Evolutionary conservation across 2,113 vertebrate genomes (phyloP).

Genomic region (Verasper variegatus): DNA sequence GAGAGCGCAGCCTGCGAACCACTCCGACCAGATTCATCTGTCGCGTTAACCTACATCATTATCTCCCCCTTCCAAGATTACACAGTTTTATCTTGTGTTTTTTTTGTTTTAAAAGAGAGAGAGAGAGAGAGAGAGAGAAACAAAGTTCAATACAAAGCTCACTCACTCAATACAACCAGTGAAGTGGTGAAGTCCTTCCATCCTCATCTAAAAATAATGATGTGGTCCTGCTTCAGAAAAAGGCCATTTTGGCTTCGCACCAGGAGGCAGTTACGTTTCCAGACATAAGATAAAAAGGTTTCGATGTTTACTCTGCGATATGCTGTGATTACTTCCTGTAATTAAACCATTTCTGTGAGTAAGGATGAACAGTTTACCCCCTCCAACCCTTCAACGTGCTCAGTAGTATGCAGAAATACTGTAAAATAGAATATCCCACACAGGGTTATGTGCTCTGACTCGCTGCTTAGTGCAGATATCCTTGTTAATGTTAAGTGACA

Average conservation of each 20-base stretch:
- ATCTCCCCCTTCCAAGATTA: constrained; percentile 36
- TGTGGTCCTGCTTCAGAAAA: constrained; percentile 45
- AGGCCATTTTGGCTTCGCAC: constrained; percentile 49
- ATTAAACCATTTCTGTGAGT: neutral
- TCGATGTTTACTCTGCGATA: neutral
- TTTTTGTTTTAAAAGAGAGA: neutral
- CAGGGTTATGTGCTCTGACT: neutral
- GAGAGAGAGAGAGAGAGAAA: neutral
- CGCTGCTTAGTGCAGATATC: neutral
- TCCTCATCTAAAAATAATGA: constrained; percentile 50
- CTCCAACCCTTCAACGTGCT: neutral
- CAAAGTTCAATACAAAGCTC: neutral
- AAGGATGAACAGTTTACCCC: neutral
- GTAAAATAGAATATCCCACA: neutral
- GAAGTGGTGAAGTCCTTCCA: constrained; percentile 8
- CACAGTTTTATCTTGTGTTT: neutral
- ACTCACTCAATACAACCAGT: constrained; percentile 11
- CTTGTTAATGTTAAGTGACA: neutral
- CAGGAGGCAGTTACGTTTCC: constrained; percentile 39
- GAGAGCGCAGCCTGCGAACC: constrained; percentile 41
- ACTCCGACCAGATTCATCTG: constrained; percentile 44
- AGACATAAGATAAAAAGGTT: constrained; percentile 47
- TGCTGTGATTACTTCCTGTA: neutral
- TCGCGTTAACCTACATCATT: constrained; percentile 46
- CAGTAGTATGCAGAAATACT: neutral